These are phyloP conservation scores for Diarsia dahlii DNA, from an alignment of 2,888 invertebrate genomes.

Conservation along the genomic window DNA sequence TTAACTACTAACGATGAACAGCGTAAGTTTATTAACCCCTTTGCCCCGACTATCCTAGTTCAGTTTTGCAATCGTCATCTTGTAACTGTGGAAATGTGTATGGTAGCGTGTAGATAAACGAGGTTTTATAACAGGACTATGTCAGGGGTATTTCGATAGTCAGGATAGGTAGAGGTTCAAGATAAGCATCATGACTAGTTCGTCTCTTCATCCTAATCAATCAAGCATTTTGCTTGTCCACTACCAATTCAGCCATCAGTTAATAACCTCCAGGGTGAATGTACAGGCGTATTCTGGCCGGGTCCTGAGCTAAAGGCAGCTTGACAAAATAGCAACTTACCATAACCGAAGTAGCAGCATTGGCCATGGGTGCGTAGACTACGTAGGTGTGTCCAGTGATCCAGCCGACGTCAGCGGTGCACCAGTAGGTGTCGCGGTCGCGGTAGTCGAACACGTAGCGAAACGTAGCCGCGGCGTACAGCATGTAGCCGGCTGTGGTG, in stretches of 20 bases:
- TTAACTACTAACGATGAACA: constrained; percentile 1
- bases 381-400: constrained; percentile 98
- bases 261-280: not conserved
- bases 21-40: not conserved
- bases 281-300: not conserved
- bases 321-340: constrained; percentile 89
- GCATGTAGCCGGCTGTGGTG: constrained; percentile 98
- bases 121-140: not conserved
- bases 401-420: constrained; percentile 99
- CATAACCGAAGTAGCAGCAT: constrained; percentile 98
- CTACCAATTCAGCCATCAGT: not conserved
- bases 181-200: not conserved
- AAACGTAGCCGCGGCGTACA: constrained; percentile 98
- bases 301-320: not conserved
- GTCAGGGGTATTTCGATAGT: not conserved
- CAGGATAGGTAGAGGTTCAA: not conserved
- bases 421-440: constrained; percentile 96
- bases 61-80: not conserved
- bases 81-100: not conserved
- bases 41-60: not conserved
- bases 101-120: not conserved
- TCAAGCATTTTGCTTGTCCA: not conserved
- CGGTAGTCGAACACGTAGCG: constrained; percentile 98
- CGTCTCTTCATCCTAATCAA: not conserved
- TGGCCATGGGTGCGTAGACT: constrained; percentile 98